Conservation (phyloP, 2,888 invertebrate genomes). For the Lordiphosa andalusiaca region DNA sequence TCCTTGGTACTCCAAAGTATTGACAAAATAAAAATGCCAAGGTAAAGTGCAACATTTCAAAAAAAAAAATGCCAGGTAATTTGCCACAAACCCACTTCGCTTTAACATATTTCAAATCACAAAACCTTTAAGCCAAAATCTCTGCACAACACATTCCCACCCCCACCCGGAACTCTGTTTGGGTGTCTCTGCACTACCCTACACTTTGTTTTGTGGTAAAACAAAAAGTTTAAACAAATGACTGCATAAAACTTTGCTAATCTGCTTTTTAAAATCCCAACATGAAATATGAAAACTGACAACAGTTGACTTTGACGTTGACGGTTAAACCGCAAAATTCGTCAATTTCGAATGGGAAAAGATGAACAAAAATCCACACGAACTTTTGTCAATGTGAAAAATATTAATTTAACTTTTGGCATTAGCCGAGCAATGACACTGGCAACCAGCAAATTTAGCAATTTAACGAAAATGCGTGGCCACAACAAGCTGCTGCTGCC, state of each 20-base stretch:
- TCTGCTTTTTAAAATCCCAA: slow-evolving; percentile 55
- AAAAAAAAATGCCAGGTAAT: slow-evolving; percentile 1
- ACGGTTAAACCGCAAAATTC: slow-evolving; percentile 65
- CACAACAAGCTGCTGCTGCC: slow-evolving; percentile 21
- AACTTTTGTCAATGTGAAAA: slow-evolving; percentile 53
- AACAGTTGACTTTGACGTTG: slow-evolving; percentile 64
- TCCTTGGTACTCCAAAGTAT: slow-evolving; percentile 1
- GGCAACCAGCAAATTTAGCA: slow-evolving; percentile 13
- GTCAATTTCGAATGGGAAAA: slow-evolving; percentile 56
- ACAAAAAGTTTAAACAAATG: slow-evolving; percentile 66
- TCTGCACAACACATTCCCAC: slow-evolving; percentile 8
- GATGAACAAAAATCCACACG: slow-evolving; percentile 16
- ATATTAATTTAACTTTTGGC: slow-evolving; percentile 73
- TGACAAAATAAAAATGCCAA: not conserved
- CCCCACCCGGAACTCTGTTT: too few species aligned
- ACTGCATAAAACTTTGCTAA: slow-evolving; percentile 64
- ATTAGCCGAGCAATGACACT: slow-evolving; percentile 57
- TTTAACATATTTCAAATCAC: not conserved
- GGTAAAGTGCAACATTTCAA: slow-evolving; percentile 14
- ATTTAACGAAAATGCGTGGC: slow-evolving; percentile 12
- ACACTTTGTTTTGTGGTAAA: slow-evolving; percentile 11
- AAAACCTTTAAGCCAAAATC: slow-evolving; percentile 3
- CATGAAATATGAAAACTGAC: slow-evolving; percentile 41
- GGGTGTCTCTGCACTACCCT: not conserved
- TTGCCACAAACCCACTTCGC: slow-evolving; percentile 2